Conservation (phyloP, 2,113 vertebrate species). For the Sinocyclocheilus grahami region DNA sequence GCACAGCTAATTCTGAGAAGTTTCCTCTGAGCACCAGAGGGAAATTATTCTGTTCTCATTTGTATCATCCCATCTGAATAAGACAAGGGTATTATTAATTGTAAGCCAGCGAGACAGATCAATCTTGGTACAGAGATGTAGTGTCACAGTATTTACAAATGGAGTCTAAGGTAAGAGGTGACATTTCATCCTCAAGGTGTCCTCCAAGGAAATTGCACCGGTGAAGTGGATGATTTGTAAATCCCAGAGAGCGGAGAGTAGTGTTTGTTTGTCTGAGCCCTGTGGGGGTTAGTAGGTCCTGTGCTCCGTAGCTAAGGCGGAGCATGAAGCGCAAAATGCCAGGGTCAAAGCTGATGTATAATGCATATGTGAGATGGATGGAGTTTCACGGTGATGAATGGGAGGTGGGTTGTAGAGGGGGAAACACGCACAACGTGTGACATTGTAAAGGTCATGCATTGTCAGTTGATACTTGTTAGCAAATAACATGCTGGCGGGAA, state of each 20-base stretch:
- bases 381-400: slow-evolving; percentile 29
- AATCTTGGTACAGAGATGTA: not conserved
- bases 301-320: slow-evolving; percentile 1
- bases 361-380: slow-evolving; percentile 35
- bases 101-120: not conserved
- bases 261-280: slow-evolving; percentile 14
- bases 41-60: not conserved
- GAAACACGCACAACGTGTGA: not conserved
- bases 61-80: not conserved
- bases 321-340: slow-evolving; percentile 32
- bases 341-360: slow-evolving; percentile 46
- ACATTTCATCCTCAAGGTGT: slow-evolving; percentile 1
- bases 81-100: not conserved
- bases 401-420: slow-evolving; percentile 2
- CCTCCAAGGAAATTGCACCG: slow-evolving; percentile 16
- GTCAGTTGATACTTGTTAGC: slow-evolving; percentile 11
- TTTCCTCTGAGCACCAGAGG: not conserved
- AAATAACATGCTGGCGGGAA: not conserved
- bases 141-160: slow-evolving; percentile 24
- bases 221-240: slow-evolving; percentile 15
- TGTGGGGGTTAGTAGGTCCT: not conserved
- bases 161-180: not conserved
- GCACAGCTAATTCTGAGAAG: not conserved
- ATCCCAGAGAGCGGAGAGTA: not conserved
- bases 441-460: slow-evolving; percentile 31